Percentiles rank a stretch among this genome's conserved stretches.
Evolutionary conservation across 2,888 invertebrate genomes (phyloP).

Genomic region (Oscheius myriophilus): DNA sequence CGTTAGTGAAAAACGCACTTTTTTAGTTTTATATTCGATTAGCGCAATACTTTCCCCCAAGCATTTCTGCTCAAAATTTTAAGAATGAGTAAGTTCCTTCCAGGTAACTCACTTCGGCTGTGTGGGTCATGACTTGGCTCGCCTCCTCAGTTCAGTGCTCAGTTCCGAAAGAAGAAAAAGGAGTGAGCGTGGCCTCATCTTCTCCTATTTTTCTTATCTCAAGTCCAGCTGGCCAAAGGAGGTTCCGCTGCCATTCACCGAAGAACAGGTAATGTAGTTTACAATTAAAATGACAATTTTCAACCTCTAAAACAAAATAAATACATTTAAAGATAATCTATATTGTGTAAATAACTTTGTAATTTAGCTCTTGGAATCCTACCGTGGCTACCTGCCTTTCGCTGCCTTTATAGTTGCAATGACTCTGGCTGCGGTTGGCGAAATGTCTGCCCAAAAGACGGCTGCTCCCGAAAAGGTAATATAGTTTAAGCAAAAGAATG

Average conservation of each 20-base stretch:
- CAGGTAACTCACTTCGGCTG: conserved; percentile 3
- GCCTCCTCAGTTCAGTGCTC: conserved; percentile 8
- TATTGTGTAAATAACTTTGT: too few relatives aligned
- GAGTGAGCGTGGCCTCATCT: too few relatives aligned
- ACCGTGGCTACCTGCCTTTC: conserved; percentile 6
- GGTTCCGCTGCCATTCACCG: conserved; percentile 1
- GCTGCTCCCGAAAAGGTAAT: not conserved
- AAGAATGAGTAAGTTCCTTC: too few relatives aligned
- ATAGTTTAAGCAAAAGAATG: too few relatives aligned
- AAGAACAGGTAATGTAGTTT: conserved; percentile 16
- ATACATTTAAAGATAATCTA: too few relatives aligned
- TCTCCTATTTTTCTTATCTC: not conserved
- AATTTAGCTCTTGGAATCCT: conserved; percentile 9
- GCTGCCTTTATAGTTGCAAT: conserved; percentile 12
- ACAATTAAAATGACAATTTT: too few relatives aligned
- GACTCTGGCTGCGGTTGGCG: not conserved
- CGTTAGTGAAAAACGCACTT: too few relatives aligned
- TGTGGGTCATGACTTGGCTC: conserved; percentile 5
- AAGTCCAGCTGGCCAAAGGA: conserved; percentile 6
- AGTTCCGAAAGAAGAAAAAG: too few relatives aligned
- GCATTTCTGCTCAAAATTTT: too few relatives aligned
- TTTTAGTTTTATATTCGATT: too few relatives aligned
- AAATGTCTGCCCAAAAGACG: not conserved
- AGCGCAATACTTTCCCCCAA: too few relatives aligned
- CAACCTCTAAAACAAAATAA: too few relatives aligned